Percentiles rank a stretch among this genome's conserved stretches.
Conservation (phyloP, 2,888 invertebrate species). For the Vandiemenella viatica region DNA sequence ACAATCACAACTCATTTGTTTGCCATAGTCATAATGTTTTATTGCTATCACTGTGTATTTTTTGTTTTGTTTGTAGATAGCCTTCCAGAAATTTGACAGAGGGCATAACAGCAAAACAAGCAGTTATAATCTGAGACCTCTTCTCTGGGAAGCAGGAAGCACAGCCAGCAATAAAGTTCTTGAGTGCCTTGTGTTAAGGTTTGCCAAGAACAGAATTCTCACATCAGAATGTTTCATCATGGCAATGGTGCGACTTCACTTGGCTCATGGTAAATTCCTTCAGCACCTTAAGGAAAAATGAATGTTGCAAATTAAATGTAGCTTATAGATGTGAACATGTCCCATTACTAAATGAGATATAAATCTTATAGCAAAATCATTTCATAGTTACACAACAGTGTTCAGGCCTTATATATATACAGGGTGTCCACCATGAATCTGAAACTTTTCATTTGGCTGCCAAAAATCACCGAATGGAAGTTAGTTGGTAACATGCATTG, state of each 20-base stretch:
- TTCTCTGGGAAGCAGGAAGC: slow-evolving; percentile 52
- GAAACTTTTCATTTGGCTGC: too few species aligned
- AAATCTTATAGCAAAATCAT: not conserved
- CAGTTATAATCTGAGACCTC: slow-evolving; percentile 45
- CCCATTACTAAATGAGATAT: not conserved
- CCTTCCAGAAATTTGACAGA: slow-evolving; percentile 43
- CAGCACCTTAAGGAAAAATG: too few species aligned
- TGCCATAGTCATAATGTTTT: not conserved
- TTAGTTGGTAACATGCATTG: too few species aligned
- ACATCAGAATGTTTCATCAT: slow-evolving; percentile 46
- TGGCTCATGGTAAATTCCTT: slow-evolving; percentile 52
- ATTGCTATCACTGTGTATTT: not conserved
- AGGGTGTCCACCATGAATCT: too few species aligned
- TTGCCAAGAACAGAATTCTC: slow-evolving; percentile 41
- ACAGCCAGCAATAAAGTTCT: slow-evolving; percentile 61
- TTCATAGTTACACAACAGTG: not conserved
- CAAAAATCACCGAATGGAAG: too few species aligned
- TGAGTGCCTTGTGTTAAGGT: slow-evolving; percentile 51
- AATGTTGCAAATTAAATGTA: too few species aligned
- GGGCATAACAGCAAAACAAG: slow-evolving; percentile 40
- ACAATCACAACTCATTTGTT: too few species aligned
- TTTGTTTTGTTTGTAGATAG: slow-evolving; percentile 28
- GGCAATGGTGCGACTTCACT: slow-evolving; percentile 45
- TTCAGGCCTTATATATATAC: not conserved
- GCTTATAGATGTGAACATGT: too few species aligned